These are phyloP conservation scores for Psittacula derbiana DNA, from an alignment of 2,797 vertebrate genomes.

Conservation along the genomic window DNA sequence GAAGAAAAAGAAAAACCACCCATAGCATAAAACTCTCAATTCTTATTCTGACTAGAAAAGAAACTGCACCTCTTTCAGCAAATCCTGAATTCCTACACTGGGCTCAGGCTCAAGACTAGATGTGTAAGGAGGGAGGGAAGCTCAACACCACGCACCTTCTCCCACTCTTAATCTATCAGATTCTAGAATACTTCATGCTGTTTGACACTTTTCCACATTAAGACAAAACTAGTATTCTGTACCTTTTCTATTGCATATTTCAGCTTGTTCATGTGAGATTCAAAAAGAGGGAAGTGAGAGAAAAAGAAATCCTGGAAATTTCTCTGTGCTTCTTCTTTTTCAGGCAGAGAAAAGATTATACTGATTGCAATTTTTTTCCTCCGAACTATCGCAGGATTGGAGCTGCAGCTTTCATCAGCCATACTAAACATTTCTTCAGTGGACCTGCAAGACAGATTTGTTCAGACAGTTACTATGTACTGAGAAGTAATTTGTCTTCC, in stretches of 20 bases:
- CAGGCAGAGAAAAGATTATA: slow-evolving; percentile 84
- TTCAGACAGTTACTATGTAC: neutral
- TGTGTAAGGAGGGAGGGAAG: neutral
- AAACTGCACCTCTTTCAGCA: neutral
- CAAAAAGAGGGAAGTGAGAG: slow-evolving; percentile 87
- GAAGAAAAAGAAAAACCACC: neutral
- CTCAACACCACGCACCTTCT: slow-evolving; percentile 11
- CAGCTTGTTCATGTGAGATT: slow-evolving; percentile 88
- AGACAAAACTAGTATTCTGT: slow-evolving; percentile 17
- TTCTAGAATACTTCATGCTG: slow-evolving; percentile 16
- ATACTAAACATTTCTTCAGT: slow-evolving; percentile 87
- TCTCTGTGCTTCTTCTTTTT: slow-evolving; percentile 81
- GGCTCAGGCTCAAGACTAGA: slow-evolving; percentile 19
- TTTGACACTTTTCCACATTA: neutral
- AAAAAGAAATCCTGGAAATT: slow-evolving; percentile 88
- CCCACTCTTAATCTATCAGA: slow-evolving; percentile 32
- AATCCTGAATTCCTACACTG: neutral
- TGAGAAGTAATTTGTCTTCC: neutral
- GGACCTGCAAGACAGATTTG: slow-evolving; percentile 72
- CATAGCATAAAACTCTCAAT: neutral
- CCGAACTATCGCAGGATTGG: slow-evolving; percentile 82
- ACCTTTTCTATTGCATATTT: slow-evolving; percentile 89
- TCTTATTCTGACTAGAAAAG: neutral
- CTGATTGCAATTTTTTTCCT: slow-evolving; percentile 88
- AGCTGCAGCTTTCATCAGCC: slow-evolving; percentile 84